Percentiles rank a stretch among this genome's conserved stretches.
Evolutionary conservation across 2,113 vertebrate genomes (phyloP).

Genomic region (Vireo altiloquus): DNA sequence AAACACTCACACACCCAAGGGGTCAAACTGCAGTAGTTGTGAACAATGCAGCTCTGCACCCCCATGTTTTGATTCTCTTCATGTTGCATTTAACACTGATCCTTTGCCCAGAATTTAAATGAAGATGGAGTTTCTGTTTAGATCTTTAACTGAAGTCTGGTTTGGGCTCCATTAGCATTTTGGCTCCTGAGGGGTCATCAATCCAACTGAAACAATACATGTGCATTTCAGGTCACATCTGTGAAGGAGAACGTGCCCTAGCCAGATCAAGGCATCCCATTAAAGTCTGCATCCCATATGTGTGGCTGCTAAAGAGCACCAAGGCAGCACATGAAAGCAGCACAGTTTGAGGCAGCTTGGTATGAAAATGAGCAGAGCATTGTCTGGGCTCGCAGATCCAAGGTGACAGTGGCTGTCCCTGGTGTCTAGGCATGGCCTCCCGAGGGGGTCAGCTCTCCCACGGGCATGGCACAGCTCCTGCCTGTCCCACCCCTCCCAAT

Average conservation of each 20-base stretch:
- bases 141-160: neutral
- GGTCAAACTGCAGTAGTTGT: neutral
- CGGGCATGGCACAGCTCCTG: fast-evolving
- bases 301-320: constrained; percentile 33
- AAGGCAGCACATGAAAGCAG: constrained; percentile 41
- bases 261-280: constrained; percentile 50
- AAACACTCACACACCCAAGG: neutral
- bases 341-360: neutral
- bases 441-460: neutral
- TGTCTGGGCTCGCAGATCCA: neutral
- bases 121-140: constrained; percentile 19
- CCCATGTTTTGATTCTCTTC: neutral
- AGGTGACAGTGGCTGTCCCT: neutral
- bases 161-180: constrained; percentile 45
- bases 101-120: constrained; percentile 38
- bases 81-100: neutral
- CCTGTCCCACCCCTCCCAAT: neutral
- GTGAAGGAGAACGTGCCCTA: constrained; percentile 23
- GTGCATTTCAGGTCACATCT: constrained; percentile 39
- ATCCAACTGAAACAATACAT: constrained; percentile 29
- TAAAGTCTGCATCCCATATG: constrained; percentile 55
- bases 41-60: neutral
- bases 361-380: neutral
- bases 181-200: constrained; percentile 32
- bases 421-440: fast-evolving